Evolutionary conservation across 2,888 invertebrate genomes (phyloP).

Genomic region (Eilema griseolum): DNA sequence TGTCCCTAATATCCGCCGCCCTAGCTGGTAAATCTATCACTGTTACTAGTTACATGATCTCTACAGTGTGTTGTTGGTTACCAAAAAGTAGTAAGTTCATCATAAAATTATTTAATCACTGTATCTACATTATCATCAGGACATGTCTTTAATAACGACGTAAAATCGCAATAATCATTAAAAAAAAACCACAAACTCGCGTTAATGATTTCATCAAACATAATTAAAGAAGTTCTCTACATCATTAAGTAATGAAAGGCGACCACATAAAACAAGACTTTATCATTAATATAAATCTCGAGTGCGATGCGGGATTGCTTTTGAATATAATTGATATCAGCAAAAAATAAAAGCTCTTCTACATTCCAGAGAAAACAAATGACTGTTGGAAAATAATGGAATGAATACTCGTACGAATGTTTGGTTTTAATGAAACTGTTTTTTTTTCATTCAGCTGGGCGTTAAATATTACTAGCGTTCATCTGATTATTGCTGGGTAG

Average conservation of each 20-base stretch:
- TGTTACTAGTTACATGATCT: no score
- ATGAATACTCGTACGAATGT: slow-evolving; percentile 14
- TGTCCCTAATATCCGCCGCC: background rate
- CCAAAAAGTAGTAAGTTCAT: no score
- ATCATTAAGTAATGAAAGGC: slow-evolving; percentile 22
- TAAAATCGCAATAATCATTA: slow-evolving; percentile 1
- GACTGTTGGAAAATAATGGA: slow-evolving; percentile 16
- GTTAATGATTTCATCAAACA: slow-evolving; percentile 18
- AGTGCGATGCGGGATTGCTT: slow-evolving; percentile 39
- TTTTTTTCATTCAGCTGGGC: slow-evolving; percentile 28
- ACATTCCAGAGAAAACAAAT: slow-evolving; percentile 40
- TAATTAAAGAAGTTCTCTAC: slow-evolving; percentile 18
- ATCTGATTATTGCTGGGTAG: slow-evolving; percentile 23
- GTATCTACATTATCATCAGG: background rate
- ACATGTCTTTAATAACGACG: background rate
- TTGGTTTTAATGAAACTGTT: slow-evolving; percentile 38
- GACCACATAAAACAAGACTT: slow-evolving; percentile 7
- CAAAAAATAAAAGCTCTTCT: slow-evolving; percentile 50
- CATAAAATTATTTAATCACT: background rate
- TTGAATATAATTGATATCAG: slow-evolving; percentile 42
- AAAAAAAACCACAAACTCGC: slow-evolving; percentile 5
- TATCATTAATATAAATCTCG: slow-evolving; percentile 26
- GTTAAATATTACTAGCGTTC: slow-evolving; percentile 26
- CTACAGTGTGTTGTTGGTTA: no score
- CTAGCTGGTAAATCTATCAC: no score